These are phyloP conservation scores for Mylabris sibirica DNA, from an alignment of 2,888 invertebrate genomes.

Conservation along the genomic window DNA sequence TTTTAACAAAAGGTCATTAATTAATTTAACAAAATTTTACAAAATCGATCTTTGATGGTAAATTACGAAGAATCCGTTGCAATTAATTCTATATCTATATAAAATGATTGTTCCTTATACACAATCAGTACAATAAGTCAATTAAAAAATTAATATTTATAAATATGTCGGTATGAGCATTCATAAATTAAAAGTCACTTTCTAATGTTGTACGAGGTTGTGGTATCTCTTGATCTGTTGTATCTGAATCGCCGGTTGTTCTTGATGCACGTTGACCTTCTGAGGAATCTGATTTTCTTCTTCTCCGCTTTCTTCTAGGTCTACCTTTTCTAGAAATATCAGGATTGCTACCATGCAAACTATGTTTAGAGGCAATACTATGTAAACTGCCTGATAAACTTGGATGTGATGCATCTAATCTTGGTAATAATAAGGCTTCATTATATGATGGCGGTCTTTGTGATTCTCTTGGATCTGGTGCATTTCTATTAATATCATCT, in stretches of 20 bases:
- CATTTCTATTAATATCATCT: constrained; percentile 62
- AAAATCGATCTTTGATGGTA: neutral
- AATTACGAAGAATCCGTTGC: neutral
- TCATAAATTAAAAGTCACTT: constrained; percentile 48
- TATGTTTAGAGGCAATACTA: constrained; percentile 49
- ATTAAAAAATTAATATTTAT: constrained; percentile 1
- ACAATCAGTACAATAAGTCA: neutral
- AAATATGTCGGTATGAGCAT: constrained; percentile 29
- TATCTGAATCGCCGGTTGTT: constrained; percentile 40
- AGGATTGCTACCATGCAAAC: constrained; percentile 47
- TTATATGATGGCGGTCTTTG: constrained; percentile 78
- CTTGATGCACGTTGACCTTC: constrained; percentile 45
- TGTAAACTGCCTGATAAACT: constrained; percentile 56
- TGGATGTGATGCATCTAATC: constrained; percentile 69
- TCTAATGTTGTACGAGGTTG: constrained; percentile 43
- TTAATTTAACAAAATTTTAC: too few relatives aligned
- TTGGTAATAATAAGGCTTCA: constrained; percentile 79
- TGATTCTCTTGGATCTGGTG: constrained; percentile 74
- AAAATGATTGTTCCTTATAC: too few relatives aligned
- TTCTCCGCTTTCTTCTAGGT: constrained; percentile 47
- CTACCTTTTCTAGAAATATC: constrained; percentile 49
- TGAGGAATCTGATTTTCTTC: constrained; percentile 46
- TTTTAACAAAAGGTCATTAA: neutral
- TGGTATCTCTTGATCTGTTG: constrained; percentile 38
- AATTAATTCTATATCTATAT: neutral